Conservation (phyloP, 30 jellyfish, hydroid and myxozoan species). For the Aurelia sp. region DNA sequence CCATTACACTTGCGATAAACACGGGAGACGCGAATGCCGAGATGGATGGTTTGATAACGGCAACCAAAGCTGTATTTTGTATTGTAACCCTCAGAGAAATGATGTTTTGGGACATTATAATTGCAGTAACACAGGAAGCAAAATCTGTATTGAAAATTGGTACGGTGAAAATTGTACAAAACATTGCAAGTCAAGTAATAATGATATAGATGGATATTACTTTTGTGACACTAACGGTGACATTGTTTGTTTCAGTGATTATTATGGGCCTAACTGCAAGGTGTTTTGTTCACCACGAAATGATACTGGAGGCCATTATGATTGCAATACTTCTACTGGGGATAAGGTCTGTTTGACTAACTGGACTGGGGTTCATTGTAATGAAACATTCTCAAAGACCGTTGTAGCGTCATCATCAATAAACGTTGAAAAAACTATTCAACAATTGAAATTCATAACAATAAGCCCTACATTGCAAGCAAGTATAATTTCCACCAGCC, state of each 20-base stretch:
- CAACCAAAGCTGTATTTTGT: not conserved
- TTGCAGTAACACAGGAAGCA: slow-evolving; percentile 51
- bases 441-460: too few species aligned
- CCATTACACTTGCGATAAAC: slow-evolving; percentile 42
- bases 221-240: slow-evolving; percentile 23
- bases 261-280: slow-evolving; percentile 43
- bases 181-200: slow-evolving; percentile 34
- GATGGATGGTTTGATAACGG: slow-evolving; percentile 46
- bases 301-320: slow-evolving; percentile 42
- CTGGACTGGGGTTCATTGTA: slow-evolving; percentile 56
- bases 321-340: slow-evolving; percentile 40
- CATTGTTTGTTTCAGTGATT: slow-evolving; percentile 14
- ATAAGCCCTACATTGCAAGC: too few species aligned
- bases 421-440: not conserved
- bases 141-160: slow-evolving; percentile 43
- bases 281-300: slow-evolving; percentile 42
- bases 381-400: not conserved
- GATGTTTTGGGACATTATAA: slow-evolving; percentile 36
- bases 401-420: not conserved
- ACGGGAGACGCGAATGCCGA: slow-evolving; percentile 45
- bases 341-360: slow-evolving; percentile 8
- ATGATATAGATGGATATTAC: slow-evolving; percentile 8
- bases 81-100: slow-evolving; percentile 26
- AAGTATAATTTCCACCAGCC: too few species aligned
- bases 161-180: slow-evolving; percentile 40